Conservation (phyloP, 2,888 invertebrate genomes). For the Diarsia rubi region DNA sequence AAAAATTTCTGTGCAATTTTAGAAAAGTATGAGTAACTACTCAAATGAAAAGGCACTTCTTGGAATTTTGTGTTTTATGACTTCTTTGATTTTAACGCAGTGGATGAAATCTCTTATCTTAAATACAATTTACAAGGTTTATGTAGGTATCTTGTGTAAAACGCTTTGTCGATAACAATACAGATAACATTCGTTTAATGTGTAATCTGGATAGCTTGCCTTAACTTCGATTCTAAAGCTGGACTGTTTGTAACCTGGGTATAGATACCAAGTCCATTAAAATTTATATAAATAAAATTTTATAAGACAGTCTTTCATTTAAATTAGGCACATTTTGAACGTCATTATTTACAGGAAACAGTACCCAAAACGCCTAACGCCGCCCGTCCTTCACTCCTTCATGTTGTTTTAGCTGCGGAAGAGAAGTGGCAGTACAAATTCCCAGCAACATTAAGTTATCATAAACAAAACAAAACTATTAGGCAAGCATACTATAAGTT, state of each 20-base stretch:
- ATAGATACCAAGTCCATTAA: not conserved
- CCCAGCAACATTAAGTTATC: too few relatives aligned
- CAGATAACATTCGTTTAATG: not conserved
- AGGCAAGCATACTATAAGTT: too few relatives aligned
- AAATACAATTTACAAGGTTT: not conserved
- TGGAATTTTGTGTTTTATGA: constrained; percentile 10
- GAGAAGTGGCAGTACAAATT: too few relatives aligned
- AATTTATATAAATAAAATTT: too few relatives aligned
- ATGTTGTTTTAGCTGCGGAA: too few relatives aligned
- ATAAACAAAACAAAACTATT: too few relatives aligned
- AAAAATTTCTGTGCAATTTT: constrained; percentile 33
- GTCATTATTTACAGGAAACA: too few relatives aligned
- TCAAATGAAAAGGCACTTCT: constrained; percentile 30
- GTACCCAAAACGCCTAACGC: too few relatives aligned
- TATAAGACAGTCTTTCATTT: too few relatives aligned
- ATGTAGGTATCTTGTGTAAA: not conserved
- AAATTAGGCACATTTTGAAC: too few relatives aligned
- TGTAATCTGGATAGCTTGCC: not conserved
- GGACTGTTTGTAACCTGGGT: not conserved
- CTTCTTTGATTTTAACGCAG: constrained; percentile 10
- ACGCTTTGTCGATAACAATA: not conserved
- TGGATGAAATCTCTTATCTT: not conserved
- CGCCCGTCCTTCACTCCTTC: too few relatives aligned
- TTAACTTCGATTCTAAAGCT: not conserved
- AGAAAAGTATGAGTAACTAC: constrained; percentile 15